Conservation (phyloP, 2,113 vertebrate genomes). For the Catharus minimus region DNA sequence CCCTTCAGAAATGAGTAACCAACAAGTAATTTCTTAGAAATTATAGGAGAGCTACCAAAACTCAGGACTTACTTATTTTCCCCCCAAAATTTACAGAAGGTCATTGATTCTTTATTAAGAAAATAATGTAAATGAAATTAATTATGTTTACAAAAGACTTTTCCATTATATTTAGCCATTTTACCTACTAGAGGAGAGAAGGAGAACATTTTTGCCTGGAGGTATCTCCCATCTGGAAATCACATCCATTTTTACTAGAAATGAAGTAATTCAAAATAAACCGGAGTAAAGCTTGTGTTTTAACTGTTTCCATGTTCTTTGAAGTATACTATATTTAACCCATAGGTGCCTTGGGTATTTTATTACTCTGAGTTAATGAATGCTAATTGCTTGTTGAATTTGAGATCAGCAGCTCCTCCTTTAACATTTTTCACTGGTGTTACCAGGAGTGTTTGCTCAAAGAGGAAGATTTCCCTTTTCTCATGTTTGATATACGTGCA, state of each 20-base stretch:
- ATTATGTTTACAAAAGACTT: not conserved
- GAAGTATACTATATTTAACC: not conserved
- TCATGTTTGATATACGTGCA: not conserved
- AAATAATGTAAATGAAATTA: not conserved
- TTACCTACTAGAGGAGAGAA: not conserved
- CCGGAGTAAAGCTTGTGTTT: not conserved
- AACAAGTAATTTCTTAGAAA: not conserved
- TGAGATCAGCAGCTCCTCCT: not conserved
- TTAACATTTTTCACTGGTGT: not conserved
- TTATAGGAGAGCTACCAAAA: not conserved
- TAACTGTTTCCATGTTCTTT: slow-evolving; percentile 1
- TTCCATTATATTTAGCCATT: not conserved
- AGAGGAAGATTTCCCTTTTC: not conserved
- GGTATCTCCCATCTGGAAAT: slow-evolving; percentile 9
- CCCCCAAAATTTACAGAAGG: not conserved
- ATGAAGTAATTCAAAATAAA: not conserved
- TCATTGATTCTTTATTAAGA: not conserved
- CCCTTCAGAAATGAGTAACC: not conserved
- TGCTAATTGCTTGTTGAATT: not conserved
- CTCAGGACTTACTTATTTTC: not conserved
- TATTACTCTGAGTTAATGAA: not conserved
- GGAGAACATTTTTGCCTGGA: not conserved
- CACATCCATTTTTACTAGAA: slow-evolving; percentile 30
- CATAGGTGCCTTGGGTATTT: not conserved
- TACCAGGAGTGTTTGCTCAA: not conserved